Percentiles rank a stretch among this genome's conserved stretches.
Evolutionary conservation across 2,888 invertebrate genomes (phyloP).

Genomic region (Lottia scabra): DNA sequence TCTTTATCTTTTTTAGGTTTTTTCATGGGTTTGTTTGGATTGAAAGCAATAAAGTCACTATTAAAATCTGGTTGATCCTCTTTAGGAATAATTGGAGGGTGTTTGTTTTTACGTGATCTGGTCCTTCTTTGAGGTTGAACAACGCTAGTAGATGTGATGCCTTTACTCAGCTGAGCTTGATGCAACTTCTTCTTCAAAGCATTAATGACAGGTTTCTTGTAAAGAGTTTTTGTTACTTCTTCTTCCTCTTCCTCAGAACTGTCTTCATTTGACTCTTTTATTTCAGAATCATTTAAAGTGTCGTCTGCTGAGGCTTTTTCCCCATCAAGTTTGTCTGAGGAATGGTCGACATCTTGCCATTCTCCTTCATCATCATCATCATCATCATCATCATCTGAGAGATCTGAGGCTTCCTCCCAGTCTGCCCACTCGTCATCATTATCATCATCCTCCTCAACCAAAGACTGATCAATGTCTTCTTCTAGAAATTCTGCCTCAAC

Average conservation of each 20-base stretch:
- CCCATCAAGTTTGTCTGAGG: background rate
- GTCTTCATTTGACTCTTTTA: background rate
- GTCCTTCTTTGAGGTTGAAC: background rate
- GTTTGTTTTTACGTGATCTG: background rate
- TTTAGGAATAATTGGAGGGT: background rate
- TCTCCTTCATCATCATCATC: conserved; percentile 12
- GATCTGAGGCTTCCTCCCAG: conserved; percentile 23
- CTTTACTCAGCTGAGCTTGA: background rate
- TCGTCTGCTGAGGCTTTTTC: background rate
- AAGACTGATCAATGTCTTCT: conserved; percentile 63
- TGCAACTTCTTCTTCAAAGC: background rate
- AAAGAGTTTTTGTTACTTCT: background rate
- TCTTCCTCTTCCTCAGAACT: background rate
- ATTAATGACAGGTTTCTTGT: background rate
- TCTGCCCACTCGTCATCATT: conserved; percentile 31
- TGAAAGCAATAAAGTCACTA: conserved; percentile 10
- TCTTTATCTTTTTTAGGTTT: conserved; percentile 11
- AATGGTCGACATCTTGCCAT: conserved; percentile 8
- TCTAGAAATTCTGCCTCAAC: conserved; percentile 66
- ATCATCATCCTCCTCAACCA: conserved; percentile 25
- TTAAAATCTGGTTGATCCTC: background rate
- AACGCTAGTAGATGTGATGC: background rate
- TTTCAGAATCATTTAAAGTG: conserved; percentile 19
- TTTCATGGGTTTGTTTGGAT: conserved; percentile 13
- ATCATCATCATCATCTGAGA: conserved; percentile 39